These are phyloP conservation scores for Seriola dumerili DNA, from an alignment of 2,113 vertebrate species.

Conservation along the genomic window DNA sequence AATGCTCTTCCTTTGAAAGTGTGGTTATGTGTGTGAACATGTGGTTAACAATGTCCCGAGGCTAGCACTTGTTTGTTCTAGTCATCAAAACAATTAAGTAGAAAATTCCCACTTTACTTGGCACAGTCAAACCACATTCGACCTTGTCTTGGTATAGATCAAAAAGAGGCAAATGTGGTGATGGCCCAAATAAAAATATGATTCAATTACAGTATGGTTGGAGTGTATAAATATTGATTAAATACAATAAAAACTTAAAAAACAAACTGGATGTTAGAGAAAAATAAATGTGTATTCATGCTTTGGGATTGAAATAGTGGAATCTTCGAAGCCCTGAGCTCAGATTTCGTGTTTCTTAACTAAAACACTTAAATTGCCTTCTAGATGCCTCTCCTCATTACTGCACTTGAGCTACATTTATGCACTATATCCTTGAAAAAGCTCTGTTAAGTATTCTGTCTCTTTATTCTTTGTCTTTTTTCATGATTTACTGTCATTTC, in stretches of 20 bases:
- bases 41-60: constrained; percentile 61
- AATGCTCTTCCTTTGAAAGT: constrained; percentile 53
- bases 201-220: constrained; percentile 15
- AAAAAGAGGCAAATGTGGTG: constrained; percentile 29
- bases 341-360: background rate
- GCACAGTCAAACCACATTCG: constrained; percentile 51
- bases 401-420: constrained; percentile 54
- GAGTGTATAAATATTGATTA: constrained; percentile 28
- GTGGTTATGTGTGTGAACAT: constrained; percentile 38
- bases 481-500: constrained; percentile 69
- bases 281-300: background rate
- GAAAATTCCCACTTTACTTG: constrained; percentile 62
- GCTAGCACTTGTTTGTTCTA: constrained; percentile 60
- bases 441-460: constrained; percentile 60
- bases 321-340: background rate
- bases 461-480: constrained; percentile 61
- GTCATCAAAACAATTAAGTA: constrained; percentile 66
- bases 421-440: constrained; percentile 64
- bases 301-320: constrained; percentile 5
- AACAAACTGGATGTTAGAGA: background rate
- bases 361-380: constrained; percentile 1
- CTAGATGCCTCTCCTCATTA: constrained; percentile 53
- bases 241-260: constrained; percentile 24
- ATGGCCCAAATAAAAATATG: constrained; percentile 9
- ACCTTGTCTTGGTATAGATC: constrained; percentile 39